A percentile compares a stretch with the other conserved stretches of the same genome.
These are phyloP conservation scores for Mactra quadrangularis DNA, from an alignment of 1,140 invertebrate genomes.

Conservation along the genomic window DNA sequence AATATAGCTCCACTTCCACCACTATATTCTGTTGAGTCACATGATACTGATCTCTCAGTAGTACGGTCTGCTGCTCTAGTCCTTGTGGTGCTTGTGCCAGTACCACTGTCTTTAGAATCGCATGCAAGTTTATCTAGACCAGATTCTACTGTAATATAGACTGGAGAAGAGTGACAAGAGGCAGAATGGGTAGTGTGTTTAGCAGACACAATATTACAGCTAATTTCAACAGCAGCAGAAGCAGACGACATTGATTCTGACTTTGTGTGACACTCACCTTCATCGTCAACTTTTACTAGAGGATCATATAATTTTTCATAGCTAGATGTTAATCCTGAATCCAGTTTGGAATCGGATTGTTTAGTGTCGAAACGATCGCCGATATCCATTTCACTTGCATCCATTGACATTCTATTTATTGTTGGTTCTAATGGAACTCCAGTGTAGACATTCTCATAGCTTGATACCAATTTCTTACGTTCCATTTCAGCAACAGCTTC, in stretches of 20 bases:
- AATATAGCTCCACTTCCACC: constrained; percentile 16
- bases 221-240: constrained; percentile 38
- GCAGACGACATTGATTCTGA: constrained; percentile 58
- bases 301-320: constrained; percentile 77
- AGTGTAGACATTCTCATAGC: constrained; percentile 77
- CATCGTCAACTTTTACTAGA: constrained; percentile 26
- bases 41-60: constrained; percentile 66
- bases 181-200: constrained; percentile 26
- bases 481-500: constrained; percentile 59
- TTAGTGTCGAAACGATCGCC: constrained; percentile 78
- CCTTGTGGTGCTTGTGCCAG: not conserved
- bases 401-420: constrained; percentile 67
- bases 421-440: constrained; percentile 72
- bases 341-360: constrained; percentile 70
- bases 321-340: constrained; percentile 69
- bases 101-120: not conserved
- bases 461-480: constrained; percentile 63
- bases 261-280: constrained; percentile 49
- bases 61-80: constrained; percentile 32
- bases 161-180: constrained; percentile 62
- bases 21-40: constrained; percentile 53
- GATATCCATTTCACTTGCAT: constrained; percentile 73
- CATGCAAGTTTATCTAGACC: constrained; percentile 70
- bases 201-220: constrained; percentile 23
- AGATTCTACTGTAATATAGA: constrained; percentile 73